These are phyloP conservation scores for Leiothrix lutea DNA, from an alignment of 2,113 vertebrate species.

Conservation along the genomic window DNA sequence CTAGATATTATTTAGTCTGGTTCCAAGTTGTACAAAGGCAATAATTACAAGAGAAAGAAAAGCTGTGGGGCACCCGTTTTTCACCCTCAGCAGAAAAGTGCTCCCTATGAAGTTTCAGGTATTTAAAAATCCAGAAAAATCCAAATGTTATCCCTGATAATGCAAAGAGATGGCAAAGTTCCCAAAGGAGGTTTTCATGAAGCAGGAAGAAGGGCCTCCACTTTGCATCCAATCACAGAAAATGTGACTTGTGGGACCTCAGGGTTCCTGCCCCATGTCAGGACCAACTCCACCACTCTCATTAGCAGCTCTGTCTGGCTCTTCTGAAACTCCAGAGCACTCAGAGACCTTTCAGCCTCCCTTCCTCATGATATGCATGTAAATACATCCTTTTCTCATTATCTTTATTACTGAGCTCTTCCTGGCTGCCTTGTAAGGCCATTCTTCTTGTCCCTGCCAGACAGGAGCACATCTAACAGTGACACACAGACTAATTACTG, in stretches of 20 bases:
- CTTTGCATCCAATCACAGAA: not conserved
- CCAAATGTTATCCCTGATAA: not conserved
- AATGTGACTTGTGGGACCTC: not conserved
- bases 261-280: not conserved
- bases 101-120: not conserved
- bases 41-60: not conserved
- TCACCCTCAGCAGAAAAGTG: not conserved
- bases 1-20: not conserved
- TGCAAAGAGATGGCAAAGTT: not conserved
- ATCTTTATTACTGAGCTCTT: not conserved
- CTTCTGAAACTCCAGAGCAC: not conserved
- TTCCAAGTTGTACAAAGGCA: not conserved
- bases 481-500: not conserved
- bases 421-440: not conserved
- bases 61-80: not conserved
- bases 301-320: not conserved
- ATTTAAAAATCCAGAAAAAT: not conserved
- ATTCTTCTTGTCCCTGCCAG: not conserved
- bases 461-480: not conserved
- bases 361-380: not conserved
- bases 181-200: not conserved
- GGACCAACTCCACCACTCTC: not conserved
- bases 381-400: slow-evolving; percentile 1
- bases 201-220: not conserved
- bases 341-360: not conserved